A percentile compares a stretch with the other conserved stretches of the same genome.
Evolutionary conservation across 1,140 invertebrate genomes (phyloP).

Genomic region (Caenorhabditis remanei): DNA sequence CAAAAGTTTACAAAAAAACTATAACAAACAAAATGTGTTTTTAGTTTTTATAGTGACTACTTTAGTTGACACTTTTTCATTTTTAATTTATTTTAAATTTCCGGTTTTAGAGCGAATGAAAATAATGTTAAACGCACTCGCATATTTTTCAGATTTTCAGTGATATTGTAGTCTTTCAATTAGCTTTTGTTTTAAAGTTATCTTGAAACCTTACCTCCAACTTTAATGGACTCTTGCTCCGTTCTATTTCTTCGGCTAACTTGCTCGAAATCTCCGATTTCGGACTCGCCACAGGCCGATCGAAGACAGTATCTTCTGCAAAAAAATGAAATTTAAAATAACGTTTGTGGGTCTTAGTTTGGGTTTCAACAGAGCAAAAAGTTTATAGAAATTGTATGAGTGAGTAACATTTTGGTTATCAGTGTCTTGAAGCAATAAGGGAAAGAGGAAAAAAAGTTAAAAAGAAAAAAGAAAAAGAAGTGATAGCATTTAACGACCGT

Average conservation of each 20-base stretch:
- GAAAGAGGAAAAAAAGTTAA: background rate
- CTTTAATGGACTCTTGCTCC: slow-evolving; percentile 8
- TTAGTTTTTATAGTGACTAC: background rate
- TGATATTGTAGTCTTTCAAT: too few species aligned
- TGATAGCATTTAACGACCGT: slow-evolving; percentile 41
- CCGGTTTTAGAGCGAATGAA: background rate
- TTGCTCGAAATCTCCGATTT: slow-evolving; percentile 47
- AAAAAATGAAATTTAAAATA: background rate
- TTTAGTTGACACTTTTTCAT: too few species aligned
- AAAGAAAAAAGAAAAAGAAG: background rate
- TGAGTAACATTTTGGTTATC: slow-evolving; percentile 15
- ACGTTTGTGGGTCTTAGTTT: background rate
- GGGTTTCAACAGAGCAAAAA: background rate
- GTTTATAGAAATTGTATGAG: background rate
- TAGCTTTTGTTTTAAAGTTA: too few species aligned
- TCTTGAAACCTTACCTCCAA: background rate
- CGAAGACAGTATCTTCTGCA: slow-evolving; percentile 48
- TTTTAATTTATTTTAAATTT: too few species aligned
- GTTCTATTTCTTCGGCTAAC: slow-evolving; percentile 49
- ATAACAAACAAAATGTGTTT: background rate
- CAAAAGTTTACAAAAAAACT: slow-evolving; percentile 5
- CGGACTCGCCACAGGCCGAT: slow-evolving; percentile 38
- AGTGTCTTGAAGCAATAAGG: background rate
- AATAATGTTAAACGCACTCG: too few species aligned
- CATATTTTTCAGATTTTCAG: too few species aligned